Evolutionary conservation across 35 echinoderm and acorn worm species (phyloP), one percentile per base, ranked within the genome.

Genomic region (Lytechinus pictus): DNA sequence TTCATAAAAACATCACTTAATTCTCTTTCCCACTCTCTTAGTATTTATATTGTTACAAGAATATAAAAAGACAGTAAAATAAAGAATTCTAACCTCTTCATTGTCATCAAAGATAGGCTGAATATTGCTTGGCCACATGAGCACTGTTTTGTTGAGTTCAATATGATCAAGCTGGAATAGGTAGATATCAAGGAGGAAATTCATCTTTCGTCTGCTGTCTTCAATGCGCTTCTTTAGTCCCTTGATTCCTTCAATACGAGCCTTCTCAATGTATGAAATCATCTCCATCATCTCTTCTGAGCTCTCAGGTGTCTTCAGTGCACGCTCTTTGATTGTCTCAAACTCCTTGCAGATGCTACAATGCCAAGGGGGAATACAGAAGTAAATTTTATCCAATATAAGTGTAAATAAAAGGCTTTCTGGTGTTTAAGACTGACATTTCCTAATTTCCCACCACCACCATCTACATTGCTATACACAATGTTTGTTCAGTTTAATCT

Each of bases 271-370:
- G 94, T 99, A 98, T 0, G 97, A 94, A 3, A 99, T 94, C 98
- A 98, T 98, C 57, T 97, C 97, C 95, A 99, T 97, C 98, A 99
- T 97, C 79, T 99, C 98, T 52, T 98, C 96, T 3, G 97, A 96
- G 66, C 95, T 96, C 27, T 99, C 98, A 5, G 98, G 98, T 16
- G 94, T 51, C 54, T 98, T 99, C 52, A 99, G 95, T 21, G 98
- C 97, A 56, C 98, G 94, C 27, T 97, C 98, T 91, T 97, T 97
- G 95, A 99, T 98, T 86, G 96, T 97, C 58, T 99, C 98, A 98
- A 99, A 99, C 95, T 99, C 98, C 11, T 95, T 92, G 90, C 98
- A 99, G 19, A 99, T 99, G 95, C 98, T 99, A 96, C 12, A 29
- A 13, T 79, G 33, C 33, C 16, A 24, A 90, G 88, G 52, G 2